phyloP scores from a whole-genome alignment of 2,888 invertebrate genomes.

The Nomada ruficornis region DNA sequence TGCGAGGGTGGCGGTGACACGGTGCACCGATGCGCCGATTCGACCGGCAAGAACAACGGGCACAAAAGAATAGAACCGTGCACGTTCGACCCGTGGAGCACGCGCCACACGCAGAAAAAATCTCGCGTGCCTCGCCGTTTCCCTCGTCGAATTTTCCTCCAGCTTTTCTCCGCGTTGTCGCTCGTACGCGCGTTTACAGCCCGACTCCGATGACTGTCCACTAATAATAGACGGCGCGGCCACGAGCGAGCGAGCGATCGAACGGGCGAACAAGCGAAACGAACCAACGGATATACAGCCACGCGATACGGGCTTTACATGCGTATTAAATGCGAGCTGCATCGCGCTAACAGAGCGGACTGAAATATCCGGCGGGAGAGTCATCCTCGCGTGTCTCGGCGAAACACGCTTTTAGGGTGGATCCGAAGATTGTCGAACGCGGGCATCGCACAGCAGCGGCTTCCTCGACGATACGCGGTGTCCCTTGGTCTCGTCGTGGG shows the following conservation, averaged over 20 bases:
- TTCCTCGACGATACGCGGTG: conserved; percentile 2
- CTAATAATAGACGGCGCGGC: conserved; percentile 79
- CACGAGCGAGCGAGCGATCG: conserved; percentile 36
- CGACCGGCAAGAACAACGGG: too few species aligned
- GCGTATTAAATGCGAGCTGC: conserved; percentile 55
- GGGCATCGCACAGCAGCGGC: neutral
- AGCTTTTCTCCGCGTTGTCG: conserved; percentile 64
- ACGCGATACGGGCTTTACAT: conserved; percentile 46
- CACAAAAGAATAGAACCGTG: neutral
- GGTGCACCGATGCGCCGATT: neutral
- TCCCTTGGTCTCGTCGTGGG: neutral
- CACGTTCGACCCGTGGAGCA: neutral
- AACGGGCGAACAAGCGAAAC: conserved; percentile 42
- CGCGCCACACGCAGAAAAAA: conserved; percentile 42
- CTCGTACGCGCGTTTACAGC: conserved; percentile 66
- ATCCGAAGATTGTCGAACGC: conserved; percentile 43
- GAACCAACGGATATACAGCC: conserved; percentile 55
- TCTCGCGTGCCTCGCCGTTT: conserved; percentile 46
- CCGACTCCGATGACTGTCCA: conserved; percentile 80
- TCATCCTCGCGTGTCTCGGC: conserved; percentile 56
- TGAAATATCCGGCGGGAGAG: conserved; percentile 65
- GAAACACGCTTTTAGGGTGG: conserved; percentile 42
- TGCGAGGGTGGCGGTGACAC: conserved; percentile 19
- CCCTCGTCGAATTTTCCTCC: conserved; percentile 58
- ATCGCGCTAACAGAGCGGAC: conserved; percentile 63